Evolutionary conservation across 2,888 invertebrate species (phyloP), one percentile per base, ranked within the genome.

Genomic region (Tinea trinotella): DNA sequence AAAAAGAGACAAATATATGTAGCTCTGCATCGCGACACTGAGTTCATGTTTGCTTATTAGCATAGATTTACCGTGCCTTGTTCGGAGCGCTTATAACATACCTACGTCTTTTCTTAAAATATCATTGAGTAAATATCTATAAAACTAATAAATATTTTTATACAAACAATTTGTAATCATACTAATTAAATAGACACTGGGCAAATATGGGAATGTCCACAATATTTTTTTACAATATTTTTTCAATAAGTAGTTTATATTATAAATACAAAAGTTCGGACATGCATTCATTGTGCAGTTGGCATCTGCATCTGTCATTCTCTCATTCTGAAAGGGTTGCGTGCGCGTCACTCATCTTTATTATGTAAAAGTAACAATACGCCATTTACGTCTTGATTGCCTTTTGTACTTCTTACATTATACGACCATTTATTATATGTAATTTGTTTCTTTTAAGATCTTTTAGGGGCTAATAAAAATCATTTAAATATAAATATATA

Each of bases 281-380:
- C 46, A 46, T 46, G 46, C 46, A 17, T 46, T 10, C 46, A 18
- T 46, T 46, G 46, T 46, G 19, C 46, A 46, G 2, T 46, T 17
- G 46, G 46, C 46, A 46, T 40, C 40, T 46, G 46, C 46, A 46
- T 46, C 46, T 46, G 46, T 46, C 46, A 46, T 46, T 19, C 19
- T 19, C 17, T 19, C 13, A 13, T 2, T 17, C n/a, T 17, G 19
- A 46, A 46, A 19, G 46, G 46, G 46, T 46, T 46, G 46, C 46
- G 46, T 46, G 19, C 46, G 46, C 46, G 19, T 46, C 46, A 9
- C n/a, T 40, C 40, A 40, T 15, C 40, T 40, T 40, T 40, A 40
- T 30, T 10, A 30, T 15, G 13, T 40, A 12, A 40, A 40, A 15
- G 6, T 40, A 40, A 40, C 40, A 40, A 40, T 40, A 40, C 4